Conservation (phyloP, 2,888 invertebrate species). For the Cordilura impudica region DNA sequence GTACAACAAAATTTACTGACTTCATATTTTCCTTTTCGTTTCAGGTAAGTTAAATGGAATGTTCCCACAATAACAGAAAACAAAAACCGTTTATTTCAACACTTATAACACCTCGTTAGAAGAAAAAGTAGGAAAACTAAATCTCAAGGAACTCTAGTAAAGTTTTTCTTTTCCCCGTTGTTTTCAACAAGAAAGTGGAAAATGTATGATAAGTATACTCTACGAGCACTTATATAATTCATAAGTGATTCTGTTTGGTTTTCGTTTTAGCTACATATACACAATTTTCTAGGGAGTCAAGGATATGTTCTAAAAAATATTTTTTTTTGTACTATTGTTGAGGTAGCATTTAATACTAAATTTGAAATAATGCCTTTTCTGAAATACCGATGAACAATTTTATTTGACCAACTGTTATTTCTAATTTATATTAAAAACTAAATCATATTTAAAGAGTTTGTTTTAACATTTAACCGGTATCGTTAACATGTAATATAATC, state of each 20-base stretch:
- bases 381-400: too few relatives aligned
- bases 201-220: conserved; percentile 30
- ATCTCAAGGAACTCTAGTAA: conserved; percentile 20
- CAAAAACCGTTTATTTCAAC: conserved; percentile 12
- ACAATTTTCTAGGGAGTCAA: conserved; percentile 39
- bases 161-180: conserved; percentile 5
- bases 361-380: too few relatives aligned
- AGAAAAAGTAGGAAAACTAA: not conserved
- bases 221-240: not conserved
- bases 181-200: conserved; percentile 1
- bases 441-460: too few relatives aligned
- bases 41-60: conserved; percentile 49
- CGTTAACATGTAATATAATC: too few relatives aligned
- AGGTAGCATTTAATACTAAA: too few relatives aligned
- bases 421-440: too few relatives aligned
- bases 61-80: not conserved
- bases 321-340: not conserved
- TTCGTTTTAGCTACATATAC: not conserved
- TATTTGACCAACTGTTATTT: too few relatives aligned
- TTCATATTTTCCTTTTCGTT: conserved; percentile 38
- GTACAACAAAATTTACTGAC: conserved; percentile 15
- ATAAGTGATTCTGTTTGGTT: not conserved
- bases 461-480: too few relatives aligned
- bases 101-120: not conserved
- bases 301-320: conserved; percentile 18